These are phyloP conservation scores for Amiota minor DNA, from an alignment of 2,888 invertebrate species.

Conservation along the genomic window DNA sequence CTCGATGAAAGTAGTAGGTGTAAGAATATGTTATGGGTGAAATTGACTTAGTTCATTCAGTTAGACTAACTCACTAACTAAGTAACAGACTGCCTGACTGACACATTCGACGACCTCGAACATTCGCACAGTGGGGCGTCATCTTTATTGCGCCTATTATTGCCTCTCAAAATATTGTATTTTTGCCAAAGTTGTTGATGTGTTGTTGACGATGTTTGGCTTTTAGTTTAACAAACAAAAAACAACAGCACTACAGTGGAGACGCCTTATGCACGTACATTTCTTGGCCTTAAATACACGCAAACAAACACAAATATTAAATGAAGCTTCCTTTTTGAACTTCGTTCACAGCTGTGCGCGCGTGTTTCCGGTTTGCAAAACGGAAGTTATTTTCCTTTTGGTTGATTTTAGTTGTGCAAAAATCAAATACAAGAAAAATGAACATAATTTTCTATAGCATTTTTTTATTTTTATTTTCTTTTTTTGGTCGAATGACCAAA, in stretches of 20 bases:
- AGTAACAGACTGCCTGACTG: not conserved
- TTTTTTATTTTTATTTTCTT: not conserved
- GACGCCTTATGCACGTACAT: not conserved
- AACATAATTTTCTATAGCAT: not conserved
- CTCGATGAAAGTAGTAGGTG: too few relatives aligned
- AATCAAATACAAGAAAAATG: not conserved
- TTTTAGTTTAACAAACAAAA: constrained; percentile 20
- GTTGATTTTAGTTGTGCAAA: constrained; percentile 23
- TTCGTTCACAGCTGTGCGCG: constrained; percentile 12
- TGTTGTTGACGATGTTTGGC: constrained; percentile 16
- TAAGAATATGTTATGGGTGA: not conserved
- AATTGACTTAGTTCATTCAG: not conserved
- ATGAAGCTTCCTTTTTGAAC: not conserved
- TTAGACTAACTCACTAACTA: too few relatives aligned
- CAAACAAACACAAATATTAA: not conserved
- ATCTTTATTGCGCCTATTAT: constrained; percentile 25
- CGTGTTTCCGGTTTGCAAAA: constrained; percentile 22
- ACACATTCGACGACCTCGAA: not conserved
- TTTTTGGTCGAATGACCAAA: not conserved
- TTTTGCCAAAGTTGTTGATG: not conserved
- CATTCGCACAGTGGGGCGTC: constrained; percentile 14
- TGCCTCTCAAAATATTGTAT: constrained; percentile 22
- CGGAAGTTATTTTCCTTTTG: constrained; percentile 30
- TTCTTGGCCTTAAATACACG: not conserved
- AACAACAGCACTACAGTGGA: constrained; percentile 2